Base-by-base conservation (phyloP, 2,113 vertebrate species). In the Gobius niger region DNA sequence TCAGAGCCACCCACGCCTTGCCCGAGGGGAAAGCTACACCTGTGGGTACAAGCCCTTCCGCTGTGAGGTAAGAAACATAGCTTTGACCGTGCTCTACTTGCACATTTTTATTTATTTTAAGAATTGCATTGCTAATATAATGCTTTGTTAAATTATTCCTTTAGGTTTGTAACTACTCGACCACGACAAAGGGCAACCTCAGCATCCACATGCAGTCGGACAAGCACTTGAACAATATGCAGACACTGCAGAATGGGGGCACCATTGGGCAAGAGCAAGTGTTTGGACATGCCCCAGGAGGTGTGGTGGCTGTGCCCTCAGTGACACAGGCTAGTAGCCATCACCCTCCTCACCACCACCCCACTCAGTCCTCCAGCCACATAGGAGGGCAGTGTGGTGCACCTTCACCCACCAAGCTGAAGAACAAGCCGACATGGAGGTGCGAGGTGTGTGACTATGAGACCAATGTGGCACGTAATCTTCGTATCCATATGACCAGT, bases 201-300 rank as follows among this genome's bases (percentile, higher is more conserved):
- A 99, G 98, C 92, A 99, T 99, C 88, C 98, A 99, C 89, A 99
- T 99, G 98, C 98, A 99, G 94, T 99, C 97, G 0, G 98, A 99
- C 92, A 99, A 99, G 91, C 98, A 99, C 91, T 94, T 99, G 85
- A 99, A 99, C 94, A 99, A 99, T 95, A 99, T 99, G 96, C 97
- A 99, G 92, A 98, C 96, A 54, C 92, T 99, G 87, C 97, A 99
- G 91, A 99, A 99, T 0, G 98, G 98, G 73, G 95, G 95, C 47
- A 57, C 92, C 41, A 92, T 94, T 68, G 72, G 82, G 0, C 94
- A 94, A 60, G 96, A 98, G 82, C 96, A 95, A 87, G 96, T 96
- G 66, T 99, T 97, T 82, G 95, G 96, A 78, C 97, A 98, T 86
- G 91, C 85, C 0, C 93, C 95, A 0, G 95, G 93, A 67, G 94